These are phyloP conservation scores for Macrochelys suwanniensis DNA, from an alignment of 2,797 vertebrate species.

Conservation along the genomic window DNA sequence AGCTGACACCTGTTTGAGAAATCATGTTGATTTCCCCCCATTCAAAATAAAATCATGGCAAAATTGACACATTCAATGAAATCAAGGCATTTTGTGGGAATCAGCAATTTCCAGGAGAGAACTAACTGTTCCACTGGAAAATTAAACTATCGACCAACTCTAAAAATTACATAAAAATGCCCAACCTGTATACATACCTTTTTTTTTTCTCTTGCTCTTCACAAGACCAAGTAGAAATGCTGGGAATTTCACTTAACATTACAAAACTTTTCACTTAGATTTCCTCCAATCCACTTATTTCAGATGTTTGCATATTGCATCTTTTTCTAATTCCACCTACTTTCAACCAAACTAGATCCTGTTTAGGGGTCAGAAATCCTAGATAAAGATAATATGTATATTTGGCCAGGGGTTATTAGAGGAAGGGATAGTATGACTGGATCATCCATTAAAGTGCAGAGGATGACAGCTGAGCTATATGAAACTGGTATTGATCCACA, in stretches of 20 bases:
- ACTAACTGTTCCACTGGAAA: not conserved
- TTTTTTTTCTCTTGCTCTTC: not conserved
- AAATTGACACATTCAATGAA: not conserved
- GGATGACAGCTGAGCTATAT: not conserved
- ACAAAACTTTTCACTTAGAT: not conserved
- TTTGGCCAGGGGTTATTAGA: not conserved
- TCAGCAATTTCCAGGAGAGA: not conserved
- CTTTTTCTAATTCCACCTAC: conserved; percentile 56
- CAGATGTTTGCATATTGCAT: not conserved
- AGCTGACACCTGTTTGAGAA: not conserved
- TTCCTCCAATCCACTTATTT: not conserved
- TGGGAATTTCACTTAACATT: rapidly evolving
- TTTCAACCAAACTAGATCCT: conserved; percentile 37
- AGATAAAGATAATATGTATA: conserved; percentile 31
- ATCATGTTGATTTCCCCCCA: not conserved
- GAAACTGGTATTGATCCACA: not conserved
- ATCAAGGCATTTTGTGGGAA: no score
- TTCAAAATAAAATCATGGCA: not conserved
- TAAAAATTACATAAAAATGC: not conserved
- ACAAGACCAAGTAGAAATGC: not conserved
- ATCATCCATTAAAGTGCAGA: not conserved
- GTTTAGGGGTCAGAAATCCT: conserved; percentile 57
- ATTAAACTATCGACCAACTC: not conserved
- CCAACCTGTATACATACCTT: not conserved
- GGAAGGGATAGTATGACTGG: not conserved